Base-by-base conservation (phyloP, 2,797 vertebrate genomes). In the Pelobates cultripes region DNA sequence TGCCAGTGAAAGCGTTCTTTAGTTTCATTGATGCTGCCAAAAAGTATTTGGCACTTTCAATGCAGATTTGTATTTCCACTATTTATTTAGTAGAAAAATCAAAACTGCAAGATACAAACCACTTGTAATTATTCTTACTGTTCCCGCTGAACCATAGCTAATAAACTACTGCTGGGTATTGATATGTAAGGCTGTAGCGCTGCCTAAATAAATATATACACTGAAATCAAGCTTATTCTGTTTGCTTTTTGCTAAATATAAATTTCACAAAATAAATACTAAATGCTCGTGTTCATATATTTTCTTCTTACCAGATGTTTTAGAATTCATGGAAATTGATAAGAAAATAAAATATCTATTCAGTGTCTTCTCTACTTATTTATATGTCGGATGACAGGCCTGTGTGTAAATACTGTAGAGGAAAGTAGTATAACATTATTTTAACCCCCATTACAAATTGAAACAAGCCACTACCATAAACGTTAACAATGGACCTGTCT, bases 71-170 rank as follows among this genome's bases (percentile, higher is more conserved):
- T 53, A 47, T 72, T 57, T 40, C 28, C 61, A 13, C 44, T 63
- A 68, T 70, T 76, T 77, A 71, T 77, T 71, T 69, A 71, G 80
- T 66, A 71, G 61, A 53, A 73, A 57, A 81, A 71, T 76, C 73
- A 76, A 61, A 76, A 42, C 68, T n/a, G 60, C 17, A 57, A 82
- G 73, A 76, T 64, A 63, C 74, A 64, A 77, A 70, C 41, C 42
- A 17, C 43, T 71, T 66, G 73, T 77, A 82, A 82, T 82, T 82
- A 82, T 47, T 77, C 80, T 55, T 66, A 77, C 80, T 82, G 80
- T 67, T 82, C 74, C 80, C 60, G 72, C 53, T 63, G 44, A 82
- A 77, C 74, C 70, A 61, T 14, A 72, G 47, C 74, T 77, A 77
- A 82, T 77, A 57, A 82, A 72, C 68, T 47, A 57, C 55, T 42